These are phyloP conservation scores for Platysternon megacephalum DNA, from an alignment of 2,113 vertebrate species.

Conservation along the genomic window DNA sequence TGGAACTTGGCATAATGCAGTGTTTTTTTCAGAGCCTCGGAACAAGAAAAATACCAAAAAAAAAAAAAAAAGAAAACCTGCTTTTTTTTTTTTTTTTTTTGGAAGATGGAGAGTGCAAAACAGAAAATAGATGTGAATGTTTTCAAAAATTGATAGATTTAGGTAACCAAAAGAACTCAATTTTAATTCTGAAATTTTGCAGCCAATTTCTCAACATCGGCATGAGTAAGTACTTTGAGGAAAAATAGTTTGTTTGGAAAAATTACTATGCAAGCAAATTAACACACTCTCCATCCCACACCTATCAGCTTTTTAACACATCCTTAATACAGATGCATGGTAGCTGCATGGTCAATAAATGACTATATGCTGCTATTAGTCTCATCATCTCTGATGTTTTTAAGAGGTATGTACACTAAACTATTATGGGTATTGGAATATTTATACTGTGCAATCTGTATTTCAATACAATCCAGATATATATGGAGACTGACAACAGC, in stretches of 20 bases:
- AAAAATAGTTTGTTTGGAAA: neutral
- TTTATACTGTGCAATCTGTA: neutral
- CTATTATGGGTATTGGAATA: neutral
- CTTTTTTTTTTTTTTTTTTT: neutral
- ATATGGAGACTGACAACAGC: neutral
- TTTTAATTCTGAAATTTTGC: conserved; percentile 27
- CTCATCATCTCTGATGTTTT: neutral
- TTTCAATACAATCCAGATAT: neutral
- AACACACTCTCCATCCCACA: neutral
- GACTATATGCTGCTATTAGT: neutral
- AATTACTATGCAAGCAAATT: neutral
- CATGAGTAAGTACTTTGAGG: neutral
- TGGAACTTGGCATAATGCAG: neutral
- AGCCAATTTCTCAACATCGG: conserved; percentile 9
- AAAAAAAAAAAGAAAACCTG: neutral
- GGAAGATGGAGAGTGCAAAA: neutral
- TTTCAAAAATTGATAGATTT: neutral
- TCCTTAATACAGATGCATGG: neutral
- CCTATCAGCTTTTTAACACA: neutral
- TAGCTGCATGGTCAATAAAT: conserved; percentile 19
- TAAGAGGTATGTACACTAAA: neutral
- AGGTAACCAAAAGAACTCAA: neutral
- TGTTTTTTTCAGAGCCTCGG: neutral
- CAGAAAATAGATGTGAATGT: neutral
- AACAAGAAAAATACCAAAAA: neutral